Evolutionary conservation across 2,888 invertebrate genomes (phyloP), one percentile per base, ranked within the genome.

Genomic region (Junonia oenone): DNA sequence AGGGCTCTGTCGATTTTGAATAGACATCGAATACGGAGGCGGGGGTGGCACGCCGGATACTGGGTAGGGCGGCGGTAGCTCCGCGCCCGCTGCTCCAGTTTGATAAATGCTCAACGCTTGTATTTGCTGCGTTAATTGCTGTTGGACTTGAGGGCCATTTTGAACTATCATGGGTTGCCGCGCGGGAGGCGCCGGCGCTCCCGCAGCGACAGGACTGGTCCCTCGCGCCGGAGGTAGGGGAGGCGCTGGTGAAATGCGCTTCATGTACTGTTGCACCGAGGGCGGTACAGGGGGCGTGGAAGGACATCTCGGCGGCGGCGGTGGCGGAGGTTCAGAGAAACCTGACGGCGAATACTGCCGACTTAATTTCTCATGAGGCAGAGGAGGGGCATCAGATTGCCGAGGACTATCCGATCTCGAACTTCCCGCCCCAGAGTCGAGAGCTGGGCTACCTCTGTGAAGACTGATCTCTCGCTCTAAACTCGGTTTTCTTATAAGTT

Each of bases 341-440:
- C 90, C 91, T 45, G 93, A 93, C 6, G 95, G 94, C 55, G 95
- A 95, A 75, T 95, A 95, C 71, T 94, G 94, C 49, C 95, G 90
- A 64, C 92, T 92, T 37, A 95, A 88, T 62, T 89, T 89, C 66
- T 89, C 90, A 67, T 94, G 94, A 45, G 93, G 92, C 72, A 95
- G 92, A 22, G 83, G 82, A 38, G 84, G 83, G 46, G 79, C 81
- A 64, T 93, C 93, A 9, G 92, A 83, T 64, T 94, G 91, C 63
- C 97, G 93, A 13, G 97, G 97, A 78, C 96, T 97, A 76, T 97
- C 97, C 5, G 97, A 97, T 52, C 97, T 92, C 43, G 96, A 96
- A 74, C 96, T 96, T 47, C 96, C 96, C 11, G 96, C 96, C 14
- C 96, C 97, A 52, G 96, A 96, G 75, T 97, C 97, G 58, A 97